A percentile compares a stretch with the other conserved stretches of the same genome.
Evolutionary conservation across 2,113 vertebrate species (phyloP).

Genomic region (Brienomyrus brachyistius): DNA sequence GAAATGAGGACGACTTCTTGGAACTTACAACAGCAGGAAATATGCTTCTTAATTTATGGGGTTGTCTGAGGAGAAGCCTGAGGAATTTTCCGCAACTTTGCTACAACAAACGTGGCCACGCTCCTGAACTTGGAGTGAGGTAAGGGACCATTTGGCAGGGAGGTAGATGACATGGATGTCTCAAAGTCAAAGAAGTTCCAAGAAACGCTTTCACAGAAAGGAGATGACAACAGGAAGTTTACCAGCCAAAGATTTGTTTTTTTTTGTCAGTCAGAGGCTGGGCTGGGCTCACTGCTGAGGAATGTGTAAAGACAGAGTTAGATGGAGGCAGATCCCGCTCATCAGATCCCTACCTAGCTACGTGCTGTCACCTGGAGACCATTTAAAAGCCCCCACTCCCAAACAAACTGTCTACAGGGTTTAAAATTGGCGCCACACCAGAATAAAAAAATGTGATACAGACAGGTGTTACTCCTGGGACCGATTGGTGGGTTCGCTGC

Average conservation of each 20-base stretch:
- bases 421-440: background rate
- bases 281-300: background rate
- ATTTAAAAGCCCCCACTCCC: background rate
- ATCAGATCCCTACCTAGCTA: background rate
- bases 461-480: background rate
- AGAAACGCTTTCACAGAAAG: background rate
- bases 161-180: background rate
- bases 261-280: background rate
- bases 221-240: background rate
- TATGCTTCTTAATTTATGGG: background rate
- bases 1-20: background rate
- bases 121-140: background rate
- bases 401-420: background rate
- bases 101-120: background rate
- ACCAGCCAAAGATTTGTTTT: background rate
- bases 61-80: background rate
- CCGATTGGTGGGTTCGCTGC: background rate
- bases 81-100: background rate
- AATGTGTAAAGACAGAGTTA: background rate
- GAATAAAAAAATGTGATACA: background rate
- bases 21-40: background rate
- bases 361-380: background rate
- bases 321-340: background rate
- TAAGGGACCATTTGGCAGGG: background rate
- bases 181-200: background rate